A percentile compares a stretch with the other conserved stretches of the same genome.
These are phyloP conservation scores for Abscondita cerata DNA, from an alignment of 2,888 invertebrate species.

Conservation along the genomic window DNA sequence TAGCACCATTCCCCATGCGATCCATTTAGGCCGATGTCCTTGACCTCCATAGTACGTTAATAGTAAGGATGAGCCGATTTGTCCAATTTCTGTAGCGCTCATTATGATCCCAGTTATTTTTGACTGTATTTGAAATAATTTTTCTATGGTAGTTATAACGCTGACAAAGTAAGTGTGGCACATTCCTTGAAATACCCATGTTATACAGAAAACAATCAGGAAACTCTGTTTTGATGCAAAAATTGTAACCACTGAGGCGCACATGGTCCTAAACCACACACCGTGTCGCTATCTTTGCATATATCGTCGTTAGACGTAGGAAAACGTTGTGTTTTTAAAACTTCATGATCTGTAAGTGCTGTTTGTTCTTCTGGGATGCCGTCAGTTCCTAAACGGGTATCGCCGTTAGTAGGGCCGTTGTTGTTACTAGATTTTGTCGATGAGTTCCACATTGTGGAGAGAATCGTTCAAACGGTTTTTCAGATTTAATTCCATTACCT, in stretches of 20 bases:
- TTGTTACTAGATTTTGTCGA: conserved; percentile 46
- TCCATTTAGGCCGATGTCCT: conserved; percentile 93
- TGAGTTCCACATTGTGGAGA: conserved; percentile 26
- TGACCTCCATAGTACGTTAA: conserved; percentile 90
- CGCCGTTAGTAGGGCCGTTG: conserved; percentile 52
- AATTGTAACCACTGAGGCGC: conserved; percentile 76
- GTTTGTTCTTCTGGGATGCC: conserved; percentile 54
- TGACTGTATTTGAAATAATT: conserved; percentile 89
- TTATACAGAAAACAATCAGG: conserved; percentile 85
- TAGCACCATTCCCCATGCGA: conserved; percentile 89
- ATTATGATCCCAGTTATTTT: conserved; percentile 89
- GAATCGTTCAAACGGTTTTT: conserved; percentile 18
- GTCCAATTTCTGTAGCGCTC: conserved; percentile 92
- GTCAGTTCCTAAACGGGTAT: conserved; percentile 41
- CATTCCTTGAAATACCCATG: conserved; percentile 90
- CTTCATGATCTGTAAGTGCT: conserved; percentile 49
- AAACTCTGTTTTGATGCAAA: conserved; percentile 90
- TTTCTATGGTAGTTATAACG: conserved; percentile 92
- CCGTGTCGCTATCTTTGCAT: conserved; percentile 62
- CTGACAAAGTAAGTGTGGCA: conserved; percentile 94
- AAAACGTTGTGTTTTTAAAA: conserved; percentile 47
- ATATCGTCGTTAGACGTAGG: conserved; percentile 45
- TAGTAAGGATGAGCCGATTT: conserved; percentile 87
- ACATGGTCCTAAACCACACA: conserved; percentile 83
- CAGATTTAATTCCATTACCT: conserved; percentile 8